A percentile compares a stretch with the other conserved stretches of the same genome.
These are phyloP conservation scores for Staurois parvus DNA, from an alignment of 2,797 vertebrate genomes.

Conservation along the genomic window DNA sequence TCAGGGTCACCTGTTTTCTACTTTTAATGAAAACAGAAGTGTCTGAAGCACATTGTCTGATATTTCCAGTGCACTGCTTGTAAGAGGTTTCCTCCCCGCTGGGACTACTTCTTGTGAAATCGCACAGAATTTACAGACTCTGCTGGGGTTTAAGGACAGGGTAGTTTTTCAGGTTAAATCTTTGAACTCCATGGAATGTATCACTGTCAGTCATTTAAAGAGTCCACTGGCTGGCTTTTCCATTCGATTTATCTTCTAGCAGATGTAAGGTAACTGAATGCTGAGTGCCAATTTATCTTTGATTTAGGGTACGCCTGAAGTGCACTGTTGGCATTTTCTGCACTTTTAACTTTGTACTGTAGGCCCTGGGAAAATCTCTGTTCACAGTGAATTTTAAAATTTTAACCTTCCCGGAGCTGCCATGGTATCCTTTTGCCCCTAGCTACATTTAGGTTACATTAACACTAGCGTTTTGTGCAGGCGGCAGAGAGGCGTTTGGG, in stretches of 20 bases:
- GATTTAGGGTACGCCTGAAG: constrained; percentile 18
- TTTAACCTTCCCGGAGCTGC: neutral
- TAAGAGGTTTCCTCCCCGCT: neutral
- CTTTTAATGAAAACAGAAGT: neutral
- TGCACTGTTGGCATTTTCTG: neutral
- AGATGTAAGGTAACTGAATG: constrained; percentile 22
- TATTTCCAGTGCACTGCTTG: neutral
- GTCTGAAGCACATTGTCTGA: neutral
- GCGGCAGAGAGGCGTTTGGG: too few relatives aligned
- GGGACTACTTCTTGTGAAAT: neutral
- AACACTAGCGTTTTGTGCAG: too few relatives aligned
- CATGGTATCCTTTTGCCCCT: too few relatives aligned
- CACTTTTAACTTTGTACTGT: constrained; percentile 3
- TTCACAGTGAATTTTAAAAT: neutral
- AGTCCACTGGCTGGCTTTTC: constrained; percentile 5
- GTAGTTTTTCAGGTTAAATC: constrained; percentile 46
- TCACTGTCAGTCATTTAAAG: constrained; percentile 36
- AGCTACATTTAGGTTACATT: too few relatives aligned
- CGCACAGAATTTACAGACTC: constrained; percentile 18
- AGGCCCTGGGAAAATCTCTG: neutral
- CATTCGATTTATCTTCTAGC: constrained; percentile 33
- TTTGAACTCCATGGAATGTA: constrained; percentile 22
- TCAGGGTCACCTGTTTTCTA: neutral
- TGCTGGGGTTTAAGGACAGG: constrained; percentile 27
- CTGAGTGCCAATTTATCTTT: constrained; percentile 42